phyloP scores from a whole-genome alignment of 1,140 invertebrate species.

The Acarapis woodi region DNA sequence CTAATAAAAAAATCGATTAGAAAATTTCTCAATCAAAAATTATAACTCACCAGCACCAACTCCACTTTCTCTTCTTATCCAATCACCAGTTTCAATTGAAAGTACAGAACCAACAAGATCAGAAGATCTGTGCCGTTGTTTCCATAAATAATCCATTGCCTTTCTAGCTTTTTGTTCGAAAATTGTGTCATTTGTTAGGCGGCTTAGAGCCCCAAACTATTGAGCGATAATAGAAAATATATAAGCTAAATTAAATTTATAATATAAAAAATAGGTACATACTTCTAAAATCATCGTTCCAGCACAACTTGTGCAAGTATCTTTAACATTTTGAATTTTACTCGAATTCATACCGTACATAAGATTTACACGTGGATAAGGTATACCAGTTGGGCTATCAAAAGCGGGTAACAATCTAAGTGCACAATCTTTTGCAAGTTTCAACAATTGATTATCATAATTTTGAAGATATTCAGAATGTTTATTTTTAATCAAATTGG shows the following conservation, averaged over 20 bases:
- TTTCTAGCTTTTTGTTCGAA: slow-evolving; percentile 79
- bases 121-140: slow-evolving; percentile 46
- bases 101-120: slow-evolving; percentile 78
- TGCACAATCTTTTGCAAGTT: slow-evolving; percentile 70
- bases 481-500: slow-evolving; percentile 43
- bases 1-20: too few relatives aligned
- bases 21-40: slow-evolving; percentile 81
- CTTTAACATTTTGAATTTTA: slow-evolving; percentile 36
- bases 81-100: slow-evolving; percentile 88
- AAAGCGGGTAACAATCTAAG: slow-evolving; percentile 76
- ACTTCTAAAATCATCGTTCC: slow-evolving; percentile 93
- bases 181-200: slow-evolving; percentile 62
- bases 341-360: slow-evolving; percentile 51
- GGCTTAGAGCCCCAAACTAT: slow-evolving; percentile 75
- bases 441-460: slow-evolving; percentile 67
- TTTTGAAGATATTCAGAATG: slow-evolving; percentile 22
- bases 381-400: slow-evolving; percentile 89
- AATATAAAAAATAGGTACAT: too few relatives aligned
- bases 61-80: slow-evolving; percentile 76
- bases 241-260: too few relatives aligned
- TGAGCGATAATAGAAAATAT: too few relatives aligned
- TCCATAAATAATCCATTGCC: slow-evolving; percentile 91
- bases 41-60: slow-evolving; percentile 98
- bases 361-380: slow-evolving; percentile 75
- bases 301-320: slow-evolving; percentile 93